A percentile compares a stretch with the other conserved stretches of the same genome.
Conservation (phyloP, 2,113 vertebrate species). For the Accipiter virgatus region DNA sequence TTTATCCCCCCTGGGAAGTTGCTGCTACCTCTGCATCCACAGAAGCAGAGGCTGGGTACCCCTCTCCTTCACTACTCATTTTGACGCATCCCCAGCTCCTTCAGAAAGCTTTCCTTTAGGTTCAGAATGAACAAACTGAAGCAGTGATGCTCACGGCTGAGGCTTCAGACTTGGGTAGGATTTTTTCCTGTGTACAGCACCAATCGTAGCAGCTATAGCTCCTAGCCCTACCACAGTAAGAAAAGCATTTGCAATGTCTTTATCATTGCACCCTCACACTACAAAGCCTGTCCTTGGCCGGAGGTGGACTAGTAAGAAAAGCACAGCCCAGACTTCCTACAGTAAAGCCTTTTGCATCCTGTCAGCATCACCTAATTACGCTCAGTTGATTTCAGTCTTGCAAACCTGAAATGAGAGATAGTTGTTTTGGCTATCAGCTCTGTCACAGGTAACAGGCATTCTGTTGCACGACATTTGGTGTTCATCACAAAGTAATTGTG, state of each 20-base stretch:
- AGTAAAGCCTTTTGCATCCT: neutral
- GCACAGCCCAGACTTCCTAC: neutral
- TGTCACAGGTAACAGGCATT: neutral
- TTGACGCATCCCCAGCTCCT: neutral
- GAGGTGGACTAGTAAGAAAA: neutral
- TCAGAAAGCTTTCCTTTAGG: neutral
- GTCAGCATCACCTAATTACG: neutral
- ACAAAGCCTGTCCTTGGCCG: neutral
- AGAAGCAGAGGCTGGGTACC: neutral
- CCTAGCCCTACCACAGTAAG: neutral
- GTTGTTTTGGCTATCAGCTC: neutral
- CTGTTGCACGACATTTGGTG: neutral
- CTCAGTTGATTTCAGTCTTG: neutral
- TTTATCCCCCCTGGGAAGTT: neutral
- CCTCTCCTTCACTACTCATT: neutral
- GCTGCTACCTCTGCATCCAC: no score
- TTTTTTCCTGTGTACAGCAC: neutral
- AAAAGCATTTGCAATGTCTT: neutral
- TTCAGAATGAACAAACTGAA: neutral
- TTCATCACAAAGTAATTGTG: neutral
- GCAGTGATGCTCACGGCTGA: fast-evolving
- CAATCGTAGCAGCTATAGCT: fast-evolving
- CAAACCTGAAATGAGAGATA: neutral
- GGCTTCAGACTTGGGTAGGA: neutral
- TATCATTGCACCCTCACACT: neutral